Percentiles rank a stretch among this genome's conserved stretches.
Conservation (phyloP, 2,113 vertebrate species). For the Phalacrocorax pelagicus region DNA sequence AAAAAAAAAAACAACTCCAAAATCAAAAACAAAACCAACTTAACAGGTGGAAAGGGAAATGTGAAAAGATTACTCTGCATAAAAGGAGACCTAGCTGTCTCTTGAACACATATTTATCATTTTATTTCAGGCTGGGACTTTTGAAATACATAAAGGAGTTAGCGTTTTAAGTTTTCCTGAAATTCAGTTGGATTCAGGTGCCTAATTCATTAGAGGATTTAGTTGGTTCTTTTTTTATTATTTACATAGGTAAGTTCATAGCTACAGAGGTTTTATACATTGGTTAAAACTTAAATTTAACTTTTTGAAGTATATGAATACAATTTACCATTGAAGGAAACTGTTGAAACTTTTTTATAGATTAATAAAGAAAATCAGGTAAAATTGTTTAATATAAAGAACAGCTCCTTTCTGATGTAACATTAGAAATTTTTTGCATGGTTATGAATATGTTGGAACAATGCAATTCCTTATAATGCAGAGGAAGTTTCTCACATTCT, state of each 20-base stretch:
- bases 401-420: neutral
- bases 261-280: neutral
- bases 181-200: neutral
- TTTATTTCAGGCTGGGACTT: neutral
- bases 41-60: neutral
- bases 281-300: neutral
- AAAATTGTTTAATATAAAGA: neutral
- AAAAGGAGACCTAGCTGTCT: neutral
- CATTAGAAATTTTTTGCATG: neutral
- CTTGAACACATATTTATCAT: neutral
- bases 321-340: neutral
- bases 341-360: neutral
- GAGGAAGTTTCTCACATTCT: neutral
- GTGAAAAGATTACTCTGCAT: neutral
- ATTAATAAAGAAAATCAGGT: neutral
- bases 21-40: neutral
- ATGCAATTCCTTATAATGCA: neutral
- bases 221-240: rapidly evolving
- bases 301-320: neutral
- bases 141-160: neutral
- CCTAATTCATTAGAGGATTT: neutral
- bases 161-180: neutral
- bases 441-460: neutral
- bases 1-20: neutral
- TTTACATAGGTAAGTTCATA: neutral